These are phyloP conservation scores for Knipowitschia caucasica DNA, from an alignment of 2,797 vertebrate species.

Conservation along the genomic window DNA sequence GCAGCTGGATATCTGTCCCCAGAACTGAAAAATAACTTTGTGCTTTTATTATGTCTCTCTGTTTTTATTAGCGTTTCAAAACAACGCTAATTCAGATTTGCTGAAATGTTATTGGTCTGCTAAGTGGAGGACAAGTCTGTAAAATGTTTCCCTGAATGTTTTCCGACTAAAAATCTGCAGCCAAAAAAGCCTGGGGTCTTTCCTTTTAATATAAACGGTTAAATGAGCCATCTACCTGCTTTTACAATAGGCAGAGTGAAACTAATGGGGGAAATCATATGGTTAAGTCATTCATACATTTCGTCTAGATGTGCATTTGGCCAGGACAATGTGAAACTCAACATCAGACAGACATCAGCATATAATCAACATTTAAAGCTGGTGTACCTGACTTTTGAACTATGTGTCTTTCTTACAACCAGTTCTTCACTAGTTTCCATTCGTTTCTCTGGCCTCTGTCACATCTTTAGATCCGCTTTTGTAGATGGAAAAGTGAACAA, in stretches of 20 bases:
- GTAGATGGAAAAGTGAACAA: too few relatives aligned
- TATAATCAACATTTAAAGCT: too few relatives aligned
- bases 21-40: conserved; percentile 45
- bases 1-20: conserved; percentile 43
- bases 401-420: too few relatives aligned
- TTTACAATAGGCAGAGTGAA: not conserved
- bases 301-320: not conserved
- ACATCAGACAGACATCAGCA: not conserved
- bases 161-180: conserved; percentile 15
- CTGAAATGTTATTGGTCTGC: conserved; percentile 52
- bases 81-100: too few relatives aligned
- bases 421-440: too few relatives aligned
- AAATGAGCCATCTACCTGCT: not conserved
- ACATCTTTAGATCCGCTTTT: too few relatives aligned
- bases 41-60: too few relatives aligned
- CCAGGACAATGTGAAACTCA: too few relatives aligned
- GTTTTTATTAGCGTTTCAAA: too few relatives aligned
- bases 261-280: conserved; percentile 1
- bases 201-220: not conserved
- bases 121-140: conserved; percentile 41
- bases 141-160: conserved; percentile 8
- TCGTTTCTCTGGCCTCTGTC: too few relatives aligned
- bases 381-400: too few relatives aligned
- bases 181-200: conserved; percentile 2
- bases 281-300: not conserved